A percentile compares a stretch with the other conserved stretches of the same genome.
phyloP scores from a whole-genome alignment of 2,797 vertebrate genomes.

The Aldrovandia affinis region DNA sequence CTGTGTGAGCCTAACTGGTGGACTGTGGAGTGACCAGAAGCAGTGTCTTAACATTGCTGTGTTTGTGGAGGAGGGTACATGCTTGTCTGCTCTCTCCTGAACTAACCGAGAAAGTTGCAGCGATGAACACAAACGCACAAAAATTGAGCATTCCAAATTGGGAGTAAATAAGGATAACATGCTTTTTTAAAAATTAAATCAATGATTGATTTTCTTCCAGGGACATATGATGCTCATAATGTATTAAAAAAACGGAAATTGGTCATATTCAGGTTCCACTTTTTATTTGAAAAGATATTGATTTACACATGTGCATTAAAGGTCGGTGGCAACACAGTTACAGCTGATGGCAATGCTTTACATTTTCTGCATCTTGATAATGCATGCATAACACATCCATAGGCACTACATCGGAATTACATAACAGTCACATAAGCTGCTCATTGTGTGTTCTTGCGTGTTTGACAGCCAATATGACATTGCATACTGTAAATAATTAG shows the following conservation, averaged over 20 bases:
- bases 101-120: no score
- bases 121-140: no score
- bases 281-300: constrained; percentile 20
- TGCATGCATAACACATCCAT: not conserved
- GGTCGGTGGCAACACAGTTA: not conserved
- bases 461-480: not conserved
- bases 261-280: not conserved
- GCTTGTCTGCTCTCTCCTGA: no score
- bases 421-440: not conserved
- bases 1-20: no score
- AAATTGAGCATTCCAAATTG: no score
- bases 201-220: no score
- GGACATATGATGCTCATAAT: not conserved
- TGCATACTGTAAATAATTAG: not conserved
- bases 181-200: no score
- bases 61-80: no score
- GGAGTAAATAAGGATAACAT: no score
- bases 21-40: no score
- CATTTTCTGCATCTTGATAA: not conserved
- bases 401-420: not conserved
- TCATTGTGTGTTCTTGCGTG: not conserved
- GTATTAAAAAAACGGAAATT: not conserved
- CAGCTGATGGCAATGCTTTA: not conserved
- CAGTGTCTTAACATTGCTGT: no score
- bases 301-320: constrained; percentile 1